These are phyloP conservation scores for Gopherus evgoodei DNA, from an alignment of 2,113 vertebrate species.

Conservation along the genomic window DNA sequence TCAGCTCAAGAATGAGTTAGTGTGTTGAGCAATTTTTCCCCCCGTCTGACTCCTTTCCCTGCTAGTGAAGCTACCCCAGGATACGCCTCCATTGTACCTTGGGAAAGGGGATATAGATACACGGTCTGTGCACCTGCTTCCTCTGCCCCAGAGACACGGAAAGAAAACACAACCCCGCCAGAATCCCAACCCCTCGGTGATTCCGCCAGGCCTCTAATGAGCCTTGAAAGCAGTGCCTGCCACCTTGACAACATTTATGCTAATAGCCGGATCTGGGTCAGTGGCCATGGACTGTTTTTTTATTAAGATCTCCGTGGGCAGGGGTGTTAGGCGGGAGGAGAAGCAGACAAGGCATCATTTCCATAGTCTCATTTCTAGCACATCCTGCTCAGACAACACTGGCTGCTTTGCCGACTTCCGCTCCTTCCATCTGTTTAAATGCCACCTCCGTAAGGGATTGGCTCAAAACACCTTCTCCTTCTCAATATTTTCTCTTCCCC, in stretches of 20 bases:
- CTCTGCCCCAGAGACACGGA: rapidly evolving
- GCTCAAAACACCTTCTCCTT: not conserved
- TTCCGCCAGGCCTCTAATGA: rapidly evolving
- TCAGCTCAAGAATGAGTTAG: not conserved
- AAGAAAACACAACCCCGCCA: not conserved
- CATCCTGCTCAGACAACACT: slow-evolving; percentile 49
- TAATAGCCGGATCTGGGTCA: not conserved
- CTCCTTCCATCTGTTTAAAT: slow-evolving; percentile 62
- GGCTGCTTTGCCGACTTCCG: not conserved
- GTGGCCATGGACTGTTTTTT: not conserved
- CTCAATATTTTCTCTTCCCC: not conserved
- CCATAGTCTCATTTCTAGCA: slow-evolving; percentile 62
- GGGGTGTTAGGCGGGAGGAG: not conserved
- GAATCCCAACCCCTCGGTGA: not conserved
- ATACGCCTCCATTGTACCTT: too few species aligned
- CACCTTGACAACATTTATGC: rapidly evolving
- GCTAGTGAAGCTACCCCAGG: not conserved
- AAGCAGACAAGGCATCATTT: not conserved
- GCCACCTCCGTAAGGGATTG: slow-evolving; percentile 38
- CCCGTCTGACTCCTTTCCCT: not conserved
- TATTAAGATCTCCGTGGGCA: not conserved
- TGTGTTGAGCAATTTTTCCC: not conserved
- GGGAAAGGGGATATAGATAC: not conserved
- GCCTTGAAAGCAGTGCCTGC: not conserved
- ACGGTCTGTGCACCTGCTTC: not conserved